phyloP scores from a whole-genome alignment of 2,113 vertebrate genomes.

The Rattus rattus region DNA sequence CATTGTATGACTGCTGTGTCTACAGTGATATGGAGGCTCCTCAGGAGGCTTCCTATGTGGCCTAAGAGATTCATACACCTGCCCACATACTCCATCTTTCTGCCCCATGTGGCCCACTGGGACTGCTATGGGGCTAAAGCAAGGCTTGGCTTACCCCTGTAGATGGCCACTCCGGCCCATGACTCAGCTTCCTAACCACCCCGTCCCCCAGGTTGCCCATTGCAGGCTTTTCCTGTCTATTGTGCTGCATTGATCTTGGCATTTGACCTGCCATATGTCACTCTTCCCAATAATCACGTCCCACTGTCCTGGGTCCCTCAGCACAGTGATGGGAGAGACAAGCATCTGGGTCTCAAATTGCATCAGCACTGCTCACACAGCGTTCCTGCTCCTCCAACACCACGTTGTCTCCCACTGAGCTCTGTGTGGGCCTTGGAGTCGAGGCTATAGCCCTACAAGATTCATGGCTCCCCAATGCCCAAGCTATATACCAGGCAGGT shows the following conservation, averaged over 20 bases:
- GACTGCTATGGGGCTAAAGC: neutral
- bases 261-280: neutral
- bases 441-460: neutral
- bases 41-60: neutral
- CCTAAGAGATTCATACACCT: neutral
- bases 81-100: neutral
- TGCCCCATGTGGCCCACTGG: fast-evolving
- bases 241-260: neutral
- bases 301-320: neutral
- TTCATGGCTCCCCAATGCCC: neutral
- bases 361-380: neutral
- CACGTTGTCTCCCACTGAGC: too few relatives aligned
- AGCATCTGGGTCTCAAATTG: too few relatives aligned
- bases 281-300: fast-evolving
- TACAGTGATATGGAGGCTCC: neutral
- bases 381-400: neutral
- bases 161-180: neutral
- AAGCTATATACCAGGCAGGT: neutral
- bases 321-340: neutral
- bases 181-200: neutral
- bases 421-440: neutral
- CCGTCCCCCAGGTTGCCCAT: neutral
- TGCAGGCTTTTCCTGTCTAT: neutral
- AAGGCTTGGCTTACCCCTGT: too few relatives aligned
- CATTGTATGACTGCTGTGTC: fast-evolving